Evolutionary conservation across 2,888 invertebrate species (phyloP), one percentile per base, ranked within the genome.

Genomic region (Atrina japonica): DNA sequence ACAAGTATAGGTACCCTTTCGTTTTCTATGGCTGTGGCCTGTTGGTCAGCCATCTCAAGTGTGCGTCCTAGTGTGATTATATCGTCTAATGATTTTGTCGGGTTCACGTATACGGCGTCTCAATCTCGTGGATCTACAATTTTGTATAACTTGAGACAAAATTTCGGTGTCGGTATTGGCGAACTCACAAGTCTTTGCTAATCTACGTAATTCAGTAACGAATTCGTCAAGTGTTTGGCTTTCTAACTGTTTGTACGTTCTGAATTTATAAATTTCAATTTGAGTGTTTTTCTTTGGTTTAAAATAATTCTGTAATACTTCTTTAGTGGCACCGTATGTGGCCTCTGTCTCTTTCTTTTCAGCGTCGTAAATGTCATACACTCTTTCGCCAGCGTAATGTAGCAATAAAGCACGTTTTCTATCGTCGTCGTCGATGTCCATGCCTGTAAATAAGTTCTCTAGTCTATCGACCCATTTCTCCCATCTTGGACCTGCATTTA

Each of bases 241-340:
- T 7, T 69, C 63, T 30, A 40, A 56, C 49, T 79, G 77, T 72
- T 75, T 79, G 50, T 56, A 66, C 3, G 18, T 58, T 25, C 77
- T 23, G 43, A 76, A 79, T 47, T 61, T 65, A 58, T 76, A 76
- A 3, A 79, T 66, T 50, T 76, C 74, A 50, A 78, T 73, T 56
- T 78, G 75, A 7, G 45, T 41, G 21, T 77, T 77, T 61, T 67
- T 74, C 30, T 69, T 61, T 16, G 74, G 74, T n/a, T 65, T 21
- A 58, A 78, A 76, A 58, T 78, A 78, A 23, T 68, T 49, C 11
- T 16, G 18, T 0, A 76, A 40, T 11, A 69, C 67, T 1, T 59
- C 41, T 29, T 76, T 76, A 29, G 71, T 70, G 11, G 50, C 65
- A 21, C 30, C 66, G 47, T 65, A 73, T 16, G 59, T 69, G 0